Base-by-base conservation (phyloP, 2,113 vertebrate species). In the Rhineura floridana region DNA sequence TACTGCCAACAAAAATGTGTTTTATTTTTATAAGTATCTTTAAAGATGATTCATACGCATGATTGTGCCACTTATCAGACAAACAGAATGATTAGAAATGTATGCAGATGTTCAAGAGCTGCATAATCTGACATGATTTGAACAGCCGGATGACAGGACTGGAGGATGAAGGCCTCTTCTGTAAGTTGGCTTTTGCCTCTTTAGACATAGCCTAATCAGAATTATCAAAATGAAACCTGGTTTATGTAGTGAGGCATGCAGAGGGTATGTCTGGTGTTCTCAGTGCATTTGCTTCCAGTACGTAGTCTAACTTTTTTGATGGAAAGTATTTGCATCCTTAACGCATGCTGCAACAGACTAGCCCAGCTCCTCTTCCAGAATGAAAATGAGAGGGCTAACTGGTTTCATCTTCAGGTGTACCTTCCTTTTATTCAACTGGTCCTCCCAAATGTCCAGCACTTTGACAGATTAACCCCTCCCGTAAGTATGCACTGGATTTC, bases 81-180 rank as follows among this genome's bases (percentile, higher is more conserved):
- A 84, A 84, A 39, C 69, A 73, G 67, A 59, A 72, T 84, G 83
- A 84, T 84, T 84, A 84, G n/a, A 42, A 84, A 73, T 84, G 8
- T 59, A 84, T 84, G 69, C 83, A 84, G 52, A 73, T 84, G 39
- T 42, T 52, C 50, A 84, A 59, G 83, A 84, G 83, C 70, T 30
- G 52, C 23, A 42, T 19, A 39, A 30, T 69, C 46, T 84, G 46
- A 50, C 30, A n/a, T 50, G 82, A 36, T 73, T 42, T 72, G n/a
- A 59, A 39, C 50, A 19, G n/a, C 13, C 6, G 12, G 0, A 5
- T 55, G 83, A 84, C 25, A 55, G 23, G 48, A 39, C n/a, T 30
- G 12, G n/a, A 30, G 48, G 6, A 73, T 33, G 42, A 55, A 42
- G 48, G 25, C 44, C 63, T 48, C 23, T 69, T 48, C 48, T 36